Evolutionary conservation across 2,888 invertebrate genomes (phyloP).

Genomic region (Sepioteuthis lessoniana): DNA sequence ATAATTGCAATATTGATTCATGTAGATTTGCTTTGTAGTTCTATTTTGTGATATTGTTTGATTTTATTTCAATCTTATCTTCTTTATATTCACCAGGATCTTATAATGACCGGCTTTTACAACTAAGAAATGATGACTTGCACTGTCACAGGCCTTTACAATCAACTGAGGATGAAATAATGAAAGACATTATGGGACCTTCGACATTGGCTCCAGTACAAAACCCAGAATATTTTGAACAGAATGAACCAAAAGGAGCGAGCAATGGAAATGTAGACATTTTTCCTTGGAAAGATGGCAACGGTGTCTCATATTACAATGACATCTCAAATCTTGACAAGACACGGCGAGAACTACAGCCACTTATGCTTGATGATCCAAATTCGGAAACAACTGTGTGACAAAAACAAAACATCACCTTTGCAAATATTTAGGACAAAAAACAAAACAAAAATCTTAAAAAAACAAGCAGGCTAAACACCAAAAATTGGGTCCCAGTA

Average conservation of each 20-base stretch:
- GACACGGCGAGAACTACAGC: background rate
- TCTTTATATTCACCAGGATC: background rate
- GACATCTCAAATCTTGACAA: conserved; percentile 41
- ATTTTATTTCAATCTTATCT: background rate
- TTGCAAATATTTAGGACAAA: background rate
- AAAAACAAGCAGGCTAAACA: background rate
- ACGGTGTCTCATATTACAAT: conserved; percentile 38
- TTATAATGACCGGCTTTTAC: background rate
- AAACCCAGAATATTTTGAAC: conserved; percentile 47
- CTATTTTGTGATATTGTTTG: too few relatives aligned
- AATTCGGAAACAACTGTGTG: conserved; percentile 47
- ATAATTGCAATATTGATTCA: too few relatives aligned
- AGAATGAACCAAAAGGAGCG: background rate
- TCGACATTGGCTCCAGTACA: background rate
- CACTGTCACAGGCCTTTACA: background rate
- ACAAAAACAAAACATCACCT: background rate
- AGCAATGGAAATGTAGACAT: background rate
- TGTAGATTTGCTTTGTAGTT: too few relatives aligned
- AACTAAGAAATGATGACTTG: background rate
- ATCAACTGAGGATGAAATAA: conserved; percentile 13
- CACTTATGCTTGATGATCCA: background rate
- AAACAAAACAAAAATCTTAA: background rate
- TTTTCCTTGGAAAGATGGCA: conserved; percentile 36
- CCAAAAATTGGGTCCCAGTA: background rate
- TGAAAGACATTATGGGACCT: conserved; percentile 39